These are phyloP conservation scores for Lasioglossum morio DNA, from an alignment of 2,888 invertebrate species.

Conservation along the genomic window DNA sequence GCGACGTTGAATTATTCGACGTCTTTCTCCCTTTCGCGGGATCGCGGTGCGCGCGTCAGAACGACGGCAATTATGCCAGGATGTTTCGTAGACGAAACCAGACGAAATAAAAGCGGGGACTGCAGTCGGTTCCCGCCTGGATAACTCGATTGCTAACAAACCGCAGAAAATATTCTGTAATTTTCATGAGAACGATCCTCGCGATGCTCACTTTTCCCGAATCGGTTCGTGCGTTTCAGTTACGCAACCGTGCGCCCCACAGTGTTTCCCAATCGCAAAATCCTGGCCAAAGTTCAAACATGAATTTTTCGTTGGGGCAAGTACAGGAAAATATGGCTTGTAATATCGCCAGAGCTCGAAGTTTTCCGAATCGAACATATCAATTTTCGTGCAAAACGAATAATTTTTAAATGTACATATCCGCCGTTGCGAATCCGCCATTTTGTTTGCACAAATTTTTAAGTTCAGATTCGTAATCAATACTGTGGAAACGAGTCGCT, in stretches of 20 bases:
- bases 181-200: constrained; percentile 3
- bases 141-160: background rate
- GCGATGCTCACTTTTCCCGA: background rate
- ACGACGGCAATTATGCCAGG: background rate
- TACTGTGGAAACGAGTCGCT: too few relatives aligned
- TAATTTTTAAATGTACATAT: too few relatives aligned
- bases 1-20: background rate
- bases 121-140: background rate
- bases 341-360: too few relatives aligned
- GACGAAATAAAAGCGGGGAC: background rate
- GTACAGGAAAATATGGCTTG: too few relatives aligned
- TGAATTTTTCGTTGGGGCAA: too few relatives aligned
- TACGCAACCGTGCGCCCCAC: background rate
- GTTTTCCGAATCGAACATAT: too few relatives aligned
- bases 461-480: too few relatives aligned
- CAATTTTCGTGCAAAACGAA: too few relatives aligned
- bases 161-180: background rate
- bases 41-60: background rate
- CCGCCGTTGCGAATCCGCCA: too few relatives aligned
- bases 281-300: too few relatives aligned
- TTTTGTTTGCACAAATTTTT: too few relatives aligned
- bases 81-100: background rate
- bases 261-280: too few relatives aligned
- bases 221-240: background rate
- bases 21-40: background rate